Evolutionary conservation across 2,113 vertebrate genomes (phyloP).

Genomic region (Channa argus): DNA sequence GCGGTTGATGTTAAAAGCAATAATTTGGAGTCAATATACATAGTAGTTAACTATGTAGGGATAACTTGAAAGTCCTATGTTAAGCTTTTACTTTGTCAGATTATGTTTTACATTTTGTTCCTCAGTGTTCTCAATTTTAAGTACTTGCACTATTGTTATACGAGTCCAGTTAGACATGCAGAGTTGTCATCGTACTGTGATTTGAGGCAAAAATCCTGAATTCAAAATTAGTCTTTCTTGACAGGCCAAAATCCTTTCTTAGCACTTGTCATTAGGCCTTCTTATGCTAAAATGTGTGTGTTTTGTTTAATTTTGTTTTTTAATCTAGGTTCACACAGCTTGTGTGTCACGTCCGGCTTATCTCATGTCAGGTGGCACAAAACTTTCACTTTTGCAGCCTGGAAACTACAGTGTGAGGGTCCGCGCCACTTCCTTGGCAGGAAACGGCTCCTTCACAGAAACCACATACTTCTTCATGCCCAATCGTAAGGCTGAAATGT

Average conservation of each 20-base stretch:
- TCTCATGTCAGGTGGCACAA: conserved; percentile 83
- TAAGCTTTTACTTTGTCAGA: too few relatives aligned
- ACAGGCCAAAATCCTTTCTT: not conserved
- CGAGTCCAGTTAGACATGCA: not conserved
- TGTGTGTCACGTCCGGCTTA: conserved; percentile 93
- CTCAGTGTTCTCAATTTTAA: not conserved
- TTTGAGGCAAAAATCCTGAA: too few relatives aligned
- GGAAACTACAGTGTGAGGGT: conserved; percentile 95
- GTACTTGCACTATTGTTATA: not conserved
- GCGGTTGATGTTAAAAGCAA: too few relatives aligned
- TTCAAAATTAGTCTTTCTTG: not conserved
- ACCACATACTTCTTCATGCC: conserved; percentile 90
- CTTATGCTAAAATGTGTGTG: too few relatives aligned
- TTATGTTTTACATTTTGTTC: too few relatives aligned
- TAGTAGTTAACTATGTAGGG: too few relatives aligned
- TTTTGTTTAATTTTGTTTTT: not conserved
- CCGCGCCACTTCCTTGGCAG: conserved; percentile 93
- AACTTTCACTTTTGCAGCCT: conserved; percentile 86
- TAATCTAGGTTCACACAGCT: conserved; percentile 81
- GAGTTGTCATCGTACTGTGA: not conserved
- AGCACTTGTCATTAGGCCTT: too few relatives aligned
- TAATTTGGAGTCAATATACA: too few relatives aligned
- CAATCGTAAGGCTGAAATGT: conserved; percentile 84
- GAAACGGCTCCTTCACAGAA: conserved; percentile 95
- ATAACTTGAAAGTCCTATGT: too few relatives aligned